Percentiles rank a stretch among this genome's conserved stretches.
Conservation (phyloP, 2,797 vertebrate genomes). For the Atherinosoma microstoma region DNA sequence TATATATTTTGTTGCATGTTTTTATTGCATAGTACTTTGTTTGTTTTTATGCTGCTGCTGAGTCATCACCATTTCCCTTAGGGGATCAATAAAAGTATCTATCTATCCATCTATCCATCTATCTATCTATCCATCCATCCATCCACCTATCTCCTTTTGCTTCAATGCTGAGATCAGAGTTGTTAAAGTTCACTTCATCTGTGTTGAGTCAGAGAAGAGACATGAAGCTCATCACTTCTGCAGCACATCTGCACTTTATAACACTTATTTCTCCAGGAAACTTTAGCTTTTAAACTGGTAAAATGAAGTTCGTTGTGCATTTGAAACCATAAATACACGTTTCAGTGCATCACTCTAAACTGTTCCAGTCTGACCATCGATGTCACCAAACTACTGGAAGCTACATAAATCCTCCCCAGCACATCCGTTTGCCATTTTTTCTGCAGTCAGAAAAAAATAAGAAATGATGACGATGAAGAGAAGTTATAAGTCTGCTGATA, state of each 20-base stretch:
- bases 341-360: neutral
- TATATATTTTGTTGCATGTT: no score
- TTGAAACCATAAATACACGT: neutral
- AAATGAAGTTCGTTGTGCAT: fast-evolving
- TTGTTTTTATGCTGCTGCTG: no score
- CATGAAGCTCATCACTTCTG: constrained; percentile 69
- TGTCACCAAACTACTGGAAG: neutral
- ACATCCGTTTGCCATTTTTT: neutral
- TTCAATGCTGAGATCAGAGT: constrained; percentile 59
- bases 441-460: neutral
- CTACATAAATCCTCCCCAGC: no score
- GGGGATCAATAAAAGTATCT: no score
- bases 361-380: neutral
- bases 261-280: neutral
- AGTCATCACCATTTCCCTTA: no score
- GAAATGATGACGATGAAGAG: neutral
- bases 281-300: neutral
- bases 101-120: no score
- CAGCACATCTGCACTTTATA: constrained; percentile 35
- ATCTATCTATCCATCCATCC: no score
- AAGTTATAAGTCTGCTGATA: neutral
- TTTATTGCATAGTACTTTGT: no score
- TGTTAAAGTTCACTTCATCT: constrained; percentile 54
- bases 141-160: neutral
- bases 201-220: constrained; percentile 73